Conservation (phyloP, 2,797 vertebrate species). For the Sebastes flavidus region DNA sequence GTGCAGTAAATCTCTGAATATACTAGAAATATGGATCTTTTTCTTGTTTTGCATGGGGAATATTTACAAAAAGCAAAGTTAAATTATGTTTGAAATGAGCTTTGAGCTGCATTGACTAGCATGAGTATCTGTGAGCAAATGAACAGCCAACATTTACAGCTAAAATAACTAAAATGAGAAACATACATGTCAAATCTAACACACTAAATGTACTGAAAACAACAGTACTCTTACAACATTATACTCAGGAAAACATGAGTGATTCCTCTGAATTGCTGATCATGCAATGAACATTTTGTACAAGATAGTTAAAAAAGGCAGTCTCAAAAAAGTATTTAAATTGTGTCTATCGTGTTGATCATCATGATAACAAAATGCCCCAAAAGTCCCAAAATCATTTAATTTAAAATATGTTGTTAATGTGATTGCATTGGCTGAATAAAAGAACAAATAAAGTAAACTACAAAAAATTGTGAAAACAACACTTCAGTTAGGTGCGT, state of each 20-base stretch:
- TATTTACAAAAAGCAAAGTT: background rate
- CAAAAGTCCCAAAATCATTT: background rate
- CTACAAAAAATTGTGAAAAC: background rate
- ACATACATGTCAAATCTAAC: background rate
- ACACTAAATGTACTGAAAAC: background rate
- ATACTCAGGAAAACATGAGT: background rate
- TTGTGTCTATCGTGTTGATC: background rate
- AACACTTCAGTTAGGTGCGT: background rate
- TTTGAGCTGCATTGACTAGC: background rate
- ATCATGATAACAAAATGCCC: background rate
- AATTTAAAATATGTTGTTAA: background rate
- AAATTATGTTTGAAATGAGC: background rate
- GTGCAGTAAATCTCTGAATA: background rate
- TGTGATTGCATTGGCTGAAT: background rate
- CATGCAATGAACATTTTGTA: background rate
- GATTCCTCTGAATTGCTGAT: background rate
- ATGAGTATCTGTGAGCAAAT: background rate
- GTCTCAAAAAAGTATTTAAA: background rate
- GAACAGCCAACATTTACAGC: background rate
- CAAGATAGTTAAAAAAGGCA: background rate
- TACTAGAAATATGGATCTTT: background rate
- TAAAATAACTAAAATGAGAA: background rate
- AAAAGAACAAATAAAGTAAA: background rate
- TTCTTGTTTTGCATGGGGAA: background rate
- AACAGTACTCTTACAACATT: background rate